phyloP scores from a whole-genome alignment of 1,140 invertebrate species.

The Saccostrea glomerata region DNA sequence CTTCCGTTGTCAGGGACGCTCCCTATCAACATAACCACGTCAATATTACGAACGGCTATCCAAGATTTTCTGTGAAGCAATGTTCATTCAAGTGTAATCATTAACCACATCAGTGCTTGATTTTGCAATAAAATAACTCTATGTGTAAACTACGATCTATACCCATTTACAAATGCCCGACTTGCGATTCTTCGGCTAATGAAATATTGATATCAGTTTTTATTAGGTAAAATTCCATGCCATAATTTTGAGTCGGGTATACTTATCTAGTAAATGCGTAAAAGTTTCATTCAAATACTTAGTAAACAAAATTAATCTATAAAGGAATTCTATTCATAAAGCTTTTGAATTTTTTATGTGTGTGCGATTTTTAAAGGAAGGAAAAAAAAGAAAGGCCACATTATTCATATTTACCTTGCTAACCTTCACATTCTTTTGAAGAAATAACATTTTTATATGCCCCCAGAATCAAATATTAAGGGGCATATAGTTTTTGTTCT shows the following conservation, averaged over 20 bases:
- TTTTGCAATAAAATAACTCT: neutral
- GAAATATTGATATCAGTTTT: neutral
- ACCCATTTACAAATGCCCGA: neutral
- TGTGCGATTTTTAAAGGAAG: too few species aligned
- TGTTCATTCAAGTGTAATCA: neutral
- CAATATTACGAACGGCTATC: neutral
- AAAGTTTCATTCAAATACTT: neutral
- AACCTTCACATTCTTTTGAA: too few species aligned
- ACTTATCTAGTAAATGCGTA: neutral
- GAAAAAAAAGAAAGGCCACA: too few species aligned
- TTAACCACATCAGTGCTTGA: neutral
- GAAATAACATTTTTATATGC: too few species aligned
- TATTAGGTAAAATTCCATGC: neutral
- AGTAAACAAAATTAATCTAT: neutral
- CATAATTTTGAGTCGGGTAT: neutral
- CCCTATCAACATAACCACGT: neutral
- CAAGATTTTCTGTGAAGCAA: neutral
- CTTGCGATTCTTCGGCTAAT: neutral
- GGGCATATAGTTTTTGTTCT: too few species aligned
- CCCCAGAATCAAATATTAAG: too few species aligned
- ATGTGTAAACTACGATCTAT: too few species aligned
- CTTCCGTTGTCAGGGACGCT: conserved; percentile 14
- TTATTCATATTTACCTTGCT: too few species aligned
- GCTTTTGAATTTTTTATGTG: too few species aligned
- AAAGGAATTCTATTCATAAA: neutral